Percentiles rank a stretch among this genome's conserved stretches.
Conservation (phyloP, 1,140 invertebrate species). For the Drosophila burlai region DNA sequence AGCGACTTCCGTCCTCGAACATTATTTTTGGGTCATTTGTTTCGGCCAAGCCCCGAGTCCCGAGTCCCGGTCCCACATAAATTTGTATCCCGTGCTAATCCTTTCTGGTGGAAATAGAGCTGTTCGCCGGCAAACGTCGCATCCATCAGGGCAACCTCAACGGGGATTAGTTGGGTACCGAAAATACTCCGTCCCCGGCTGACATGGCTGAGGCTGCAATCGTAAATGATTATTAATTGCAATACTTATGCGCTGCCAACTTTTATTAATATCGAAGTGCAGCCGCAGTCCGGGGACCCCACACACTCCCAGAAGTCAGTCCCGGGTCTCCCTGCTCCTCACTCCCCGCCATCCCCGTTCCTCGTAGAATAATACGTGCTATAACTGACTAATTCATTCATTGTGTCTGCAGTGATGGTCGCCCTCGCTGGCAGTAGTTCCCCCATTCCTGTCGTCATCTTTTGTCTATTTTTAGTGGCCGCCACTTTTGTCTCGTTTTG, state of each 20-base stretch:
- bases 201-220: slow-evolving; percentile 50
- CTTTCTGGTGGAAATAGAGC: slow-evolving; percentile 70
- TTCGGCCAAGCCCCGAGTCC: slow-evolving; percentile 29
- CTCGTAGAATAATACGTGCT: slow-evolving; percentile 53
- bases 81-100: slow-evolving; percentile 75
- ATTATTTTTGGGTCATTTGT: slow-evolving; percentile 70
- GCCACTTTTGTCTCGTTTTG: slow-evolving; percentile 70
- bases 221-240: slow-evolving; percentile 80
- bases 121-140: slow-evolving; percentile 43
- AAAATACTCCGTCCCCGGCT: slow-evolving; percentile 50
- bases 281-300: slow-evolving; percentile 51
- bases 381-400: slow-evolving; percentile 80
- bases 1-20: slow-evolving; percentile 60
- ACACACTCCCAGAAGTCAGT: slow-evolving; percentile 22
- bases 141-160: slow-evolving; percentile 71
- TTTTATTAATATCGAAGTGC: slow-evolving; percentile 50
- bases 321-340: neutral
- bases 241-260: slow-evolving; percentile 56
- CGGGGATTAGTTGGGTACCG: slow-evolving; percentile 45
- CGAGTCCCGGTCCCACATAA: slow-evolving; percentile 36
- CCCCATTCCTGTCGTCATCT: slow-evolving; percentile 13
- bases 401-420: slow-evolving; percentile 34
- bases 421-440: neutral
- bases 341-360: neutral
- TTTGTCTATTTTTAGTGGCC: slow-evolving; percentile 77